phyloP scores from a whole-genome alignment of 2,888 invertebrate species.

The Drosophila trichaetosa region DNA sequence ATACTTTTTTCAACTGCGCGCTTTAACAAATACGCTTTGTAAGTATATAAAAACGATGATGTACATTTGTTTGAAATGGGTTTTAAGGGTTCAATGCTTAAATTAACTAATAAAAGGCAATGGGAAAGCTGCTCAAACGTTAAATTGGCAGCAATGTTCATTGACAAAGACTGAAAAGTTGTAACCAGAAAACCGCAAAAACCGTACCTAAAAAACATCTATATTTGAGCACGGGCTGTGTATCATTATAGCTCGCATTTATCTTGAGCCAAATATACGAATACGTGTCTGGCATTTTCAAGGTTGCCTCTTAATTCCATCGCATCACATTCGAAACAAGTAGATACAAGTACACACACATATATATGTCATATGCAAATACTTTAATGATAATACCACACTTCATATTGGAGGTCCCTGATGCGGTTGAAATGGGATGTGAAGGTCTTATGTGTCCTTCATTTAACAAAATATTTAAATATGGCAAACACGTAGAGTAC shows the following conservation, averaged over 20 bases:
- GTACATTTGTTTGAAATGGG: background rate
- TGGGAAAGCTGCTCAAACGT: conserved; percentile 52
- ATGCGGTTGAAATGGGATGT: conserved; percentile 47
- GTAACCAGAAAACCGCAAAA: conserved; percentile 22
- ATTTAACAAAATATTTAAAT: conserved; percentile 69
- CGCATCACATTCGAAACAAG: conserved; percentile 28
- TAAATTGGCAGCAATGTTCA: conserved; percentile 55
- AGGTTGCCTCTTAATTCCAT: conserved; percentile 71
- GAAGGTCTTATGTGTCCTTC: conserved; percentile 54
- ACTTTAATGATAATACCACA: conserved; percentile 71
- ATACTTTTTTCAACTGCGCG: background rate
- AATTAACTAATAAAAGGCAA: conserved; percentile 44
- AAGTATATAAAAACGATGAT: background rate
- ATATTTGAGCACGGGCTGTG: conserved; percentile 34
- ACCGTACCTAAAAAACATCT: conserved; percentile 35
- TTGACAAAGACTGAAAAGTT: conserved; percentile 32
- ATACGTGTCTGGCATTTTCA: conserved; percentile 76
- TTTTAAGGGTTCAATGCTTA: conserved; percentile 11
- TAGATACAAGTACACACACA: conserved; percentile 8
- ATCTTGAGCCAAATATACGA: conserved; percentile 54
- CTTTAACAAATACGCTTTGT: background rate
- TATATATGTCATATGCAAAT: conserved; percentile 63
- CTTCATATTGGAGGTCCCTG: conserved; percentile 69
- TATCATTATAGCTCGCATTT: conserved; percentile 45
- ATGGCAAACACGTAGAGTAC: conserved; percentile 60